Base-by-base conservation (phyloP, 2,888 invertebrate species). In the Lacanobia oleracea region DNA sequence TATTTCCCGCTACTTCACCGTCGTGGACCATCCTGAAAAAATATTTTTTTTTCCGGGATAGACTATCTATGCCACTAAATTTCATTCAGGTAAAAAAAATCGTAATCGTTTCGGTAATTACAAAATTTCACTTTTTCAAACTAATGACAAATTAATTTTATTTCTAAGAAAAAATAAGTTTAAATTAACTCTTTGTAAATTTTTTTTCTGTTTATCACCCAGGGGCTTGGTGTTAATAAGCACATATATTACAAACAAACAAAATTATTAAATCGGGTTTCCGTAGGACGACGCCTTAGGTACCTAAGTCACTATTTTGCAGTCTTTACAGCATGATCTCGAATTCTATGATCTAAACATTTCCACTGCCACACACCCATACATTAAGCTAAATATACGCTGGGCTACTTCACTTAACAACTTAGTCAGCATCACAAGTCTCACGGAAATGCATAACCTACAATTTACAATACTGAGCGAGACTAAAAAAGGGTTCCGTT, bases 391-490 rank as follows among this genome's bases (percentile, higher is more conserved):
- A 71, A 33, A 43, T 59, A 12, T 23, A 33, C 23, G 51, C 53
- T 61, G 68, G 53, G 53, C 64, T 48, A 65, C 45, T 27, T 62
- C 72, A 77, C 18, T 16, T 57, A 23, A 43, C 23, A n/a, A 48
- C 7, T 27, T 53, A n/a, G 53, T 23, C 18, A 48, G 18, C 10
- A 40, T 40, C 71, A 71, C n/a, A 1, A 21, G 37, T 8, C 37
- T 57, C 59, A 21, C 40, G 14, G 12, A 69, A 27, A 48, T 21
- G 18, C 62, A 66, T 59, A 27, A 33, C 5, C 33, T 33, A 33
- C 33, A 2, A 5, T 33, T 40, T 54, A 75, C 70, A 79, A 76
- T 80, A 76, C 66, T 79, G 72, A 67, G 16, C 64, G 79, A 63
- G 51, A 48, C 2, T 4, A 48, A 12, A 8, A 48, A 2, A 43